Evolutionary conservation across 2,797 vertebrate species (phyloP).

Genomic region (Pempheris klunzingeri): DNA sequence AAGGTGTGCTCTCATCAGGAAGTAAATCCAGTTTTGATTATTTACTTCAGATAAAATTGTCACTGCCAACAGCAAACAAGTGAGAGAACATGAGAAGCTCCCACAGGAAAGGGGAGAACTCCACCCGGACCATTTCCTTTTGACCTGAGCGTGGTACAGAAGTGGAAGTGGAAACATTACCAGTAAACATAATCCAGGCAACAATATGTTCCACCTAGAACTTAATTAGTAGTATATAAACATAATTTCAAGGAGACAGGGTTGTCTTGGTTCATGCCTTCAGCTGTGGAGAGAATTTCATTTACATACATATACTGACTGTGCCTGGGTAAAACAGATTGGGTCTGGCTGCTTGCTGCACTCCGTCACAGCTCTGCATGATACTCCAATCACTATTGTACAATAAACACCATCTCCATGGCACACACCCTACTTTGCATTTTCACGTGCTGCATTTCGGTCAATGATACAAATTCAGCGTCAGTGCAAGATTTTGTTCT

Average conservation of each 20-base stretch:
- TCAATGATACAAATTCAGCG: not conserved
- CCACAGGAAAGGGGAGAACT: no score
- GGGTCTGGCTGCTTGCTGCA: not conserved
- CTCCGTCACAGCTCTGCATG: not conserved
- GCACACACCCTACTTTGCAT: not conserved
- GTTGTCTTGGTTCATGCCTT: not conserved
- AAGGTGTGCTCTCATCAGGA: not conserved
- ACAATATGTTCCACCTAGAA: not conserved
- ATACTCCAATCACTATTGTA: not conserved
- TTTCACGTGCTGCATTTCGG: not conserved
- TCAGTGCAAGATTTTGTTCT: not conserved
- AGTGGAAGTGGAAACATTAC: not conserved
- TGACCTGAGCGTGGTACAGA: not conserved
- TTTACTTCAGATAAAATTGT: not conserved
- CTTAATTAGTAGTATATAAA: not conserved
- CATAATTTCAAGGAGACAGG: not conserved
- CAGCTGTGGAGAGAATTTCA: no score
- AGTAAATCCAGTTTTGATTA: not conserved
- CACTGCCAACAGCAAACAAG: not conserved
- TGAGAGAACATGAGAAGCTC: no score
- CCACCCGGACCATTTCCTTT: not conserved
- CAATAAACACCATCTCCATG: not conserved
- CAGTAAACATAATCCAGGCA: not conserved
- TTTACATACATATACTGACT: not conserved
- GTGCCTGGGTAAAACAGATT: not conserved